These are phyloP conservation scores for Ophion costatus DNA, from an alignment of 2,888 invertebrate species.

Conservation along the genomic window DNA sequence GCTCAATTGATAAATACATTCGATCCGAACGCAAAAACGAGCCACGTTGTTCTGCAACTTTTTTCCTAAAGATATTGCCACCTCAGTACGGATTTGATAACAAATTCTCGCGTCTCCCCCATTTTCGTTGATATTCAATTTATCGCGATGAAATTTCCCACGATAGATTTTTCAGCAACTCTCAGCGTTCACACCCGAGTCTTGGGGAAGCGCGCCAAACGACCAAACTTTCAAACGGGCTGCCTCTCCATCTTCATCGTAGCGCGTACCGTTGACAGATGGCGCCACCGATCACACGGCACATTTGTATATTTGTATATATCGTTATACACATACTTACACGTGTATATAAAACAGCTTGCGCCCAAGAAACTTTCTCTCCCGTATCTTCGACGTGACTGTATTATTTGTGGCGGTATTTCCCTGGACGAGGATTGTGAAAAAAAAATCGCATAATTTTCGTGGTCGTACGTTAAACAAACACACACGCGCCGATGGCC, in stretches of 20 bases:
- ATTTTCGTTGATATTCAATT: background rate
- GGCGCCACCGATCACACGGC: conserved; percentile 44
- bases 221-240: background rate
- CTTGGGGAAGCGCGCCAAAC: conserved; percentile 8
- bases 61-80: background rate
- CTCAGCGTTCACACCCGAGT: background rate
- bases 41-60: background rate
- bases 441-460: conserved; percentile 55
- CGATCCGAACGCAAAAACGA: background rate
- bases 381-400: conserved; percentile 59
- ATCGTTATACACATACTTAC: background rate
- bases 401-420: conserved; percentile 69
- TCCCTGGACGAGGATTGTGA: conserved; percentile 38
- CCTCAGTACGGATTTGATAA: background rate
- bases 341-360: conserved; percentile 11
- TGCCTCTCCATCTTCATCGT: background rate
- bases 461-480: conserved; percentile 14
- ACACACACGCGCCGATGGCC: conserved; percentile 34
- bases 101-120: background rate
- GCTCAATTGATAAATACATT: background rate
- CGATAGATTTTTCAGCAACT: background rate
- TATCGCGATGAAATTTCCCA: background rate
- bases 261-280: conserved; percentile 59
- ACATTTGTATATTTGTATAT: conserved; percentile 17
- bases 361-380: conserved; percentile 52